Evolutionary conservation across 2,113 vertebrate genomes (phyloP).

Genomic region (Rhinoderma darwinii): DNA sequence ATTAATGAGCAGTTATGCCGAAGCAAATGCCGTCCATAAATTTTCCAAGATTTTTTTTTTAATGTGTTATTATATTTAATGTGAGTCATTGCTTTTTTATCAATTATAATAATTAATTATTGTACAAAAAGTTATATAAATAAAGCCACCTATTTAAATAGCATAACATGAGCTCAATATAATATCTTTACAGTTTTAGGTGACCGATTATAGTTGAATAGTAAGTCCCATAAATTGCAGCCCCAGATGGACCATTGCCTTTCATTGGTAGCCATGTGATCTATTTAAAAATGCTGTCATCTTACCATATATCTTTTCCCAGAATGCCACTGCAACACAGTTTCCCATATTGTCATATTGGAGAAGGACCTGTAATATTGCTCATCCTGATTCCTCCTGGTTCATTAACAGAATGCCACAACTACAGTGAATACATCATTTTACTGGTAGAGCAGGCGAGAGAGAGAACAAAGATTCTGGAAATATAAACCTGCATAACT

Average conservation of each 20-base stretch:
- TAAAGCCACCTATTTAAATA: neutral
- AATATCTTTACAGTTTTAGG: neutral
- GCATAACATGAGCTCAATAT: neutral
- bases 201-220: neutral
- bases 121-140: neutral
- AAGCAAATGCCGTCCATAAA: slow-evolving; percentile 70
- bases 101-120: neutral
- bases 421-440: too few species aligned
- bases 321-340: neutral
- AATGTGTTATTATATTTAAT: slow-evolving; percentile 22
- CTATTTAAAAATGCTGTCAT: too few species aligned
- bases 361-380: too few species aligned
- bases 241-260: too few species aligned
- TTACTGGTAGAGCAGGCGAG: too few species aligned
- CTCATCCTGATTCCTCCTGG: too few species aligned
- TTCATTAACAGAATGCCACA: neutral
- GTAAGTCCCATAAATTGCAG: neutral
- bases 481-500: too few species aligned
- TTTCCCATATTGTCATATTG: neutral
- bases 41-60: neutral
- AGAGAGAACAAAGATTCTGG: too few species aligned
- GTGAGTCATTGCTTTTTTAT: neutral
- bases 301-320: too few species aligned
- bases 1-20: slow-evolving; percentile 80
- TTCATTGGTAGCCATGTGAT: too few species aligned